Conservation (phyloP, 2,797 vertebrate species). For the Gallirallus australis region DNA sequence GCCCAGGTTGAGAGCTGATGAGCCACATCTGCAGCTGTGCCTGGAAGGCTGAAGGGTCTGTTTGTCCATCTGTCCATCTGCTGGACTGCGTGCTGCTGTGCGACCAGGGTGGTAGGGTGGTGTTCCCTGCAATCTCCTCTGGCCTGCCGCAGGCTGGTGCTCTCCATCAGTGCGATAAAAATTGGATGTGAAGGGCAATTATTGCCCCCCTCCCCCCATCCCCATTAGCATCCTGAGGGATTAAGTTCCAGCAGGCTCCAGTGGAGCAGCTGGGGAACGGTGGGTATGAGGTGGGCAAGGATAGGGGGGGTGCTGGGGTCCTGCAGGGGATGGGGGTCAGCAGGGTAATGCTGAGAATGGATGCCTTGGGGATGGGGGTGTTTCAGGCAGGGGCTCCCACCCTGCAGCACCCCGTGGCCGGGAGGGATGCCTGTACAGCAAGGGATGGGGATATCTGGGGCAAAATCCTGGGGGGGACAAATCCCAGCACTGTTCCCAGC, state of each 20-base stretch:
- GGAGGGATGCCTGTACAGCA: not conserved
- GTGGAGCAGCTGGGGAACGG: not conserved
- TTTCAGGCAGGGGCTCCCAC: not conserved
- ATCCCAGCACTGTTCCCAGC: fast-evolving
- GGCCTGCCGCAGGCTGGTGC: not conserved
- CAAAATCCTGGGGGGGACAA: not conserved
- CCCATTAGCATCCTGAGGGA: not conserved
- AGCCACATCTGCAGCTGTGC: not conserved
- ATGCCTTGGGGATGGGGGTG: fast-evolving
- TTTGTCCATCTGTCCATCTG: fast-evolving
- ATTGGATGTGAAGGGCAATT: not conserved
- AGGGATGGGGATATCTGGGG: not conserved
- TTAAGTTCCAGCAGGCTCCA: fast-evolving
- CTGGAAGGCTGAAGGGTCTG: not conserved
- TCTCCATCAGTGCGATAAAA: not conserved
- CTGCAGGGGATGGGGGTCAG: fast-evolving
- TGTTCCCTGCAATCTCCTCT: not conserved
- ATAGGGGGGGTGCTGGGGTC: not conserved
- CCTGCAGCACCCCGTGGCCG: not conserved
- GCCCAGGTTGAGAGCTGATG: not conserved
- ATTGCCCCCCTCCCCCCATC: not conserved
- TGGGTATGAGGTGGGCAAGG: not conserved
- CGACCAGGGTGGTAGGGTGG: fast-evolving
- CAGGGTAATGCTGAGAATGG: not conserved
- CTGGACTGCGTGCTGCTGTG: not conserved